Base-by-base conservation (phyloP, 2,888 invertebrate genomes). In the Halictus ligatus region DNA sequence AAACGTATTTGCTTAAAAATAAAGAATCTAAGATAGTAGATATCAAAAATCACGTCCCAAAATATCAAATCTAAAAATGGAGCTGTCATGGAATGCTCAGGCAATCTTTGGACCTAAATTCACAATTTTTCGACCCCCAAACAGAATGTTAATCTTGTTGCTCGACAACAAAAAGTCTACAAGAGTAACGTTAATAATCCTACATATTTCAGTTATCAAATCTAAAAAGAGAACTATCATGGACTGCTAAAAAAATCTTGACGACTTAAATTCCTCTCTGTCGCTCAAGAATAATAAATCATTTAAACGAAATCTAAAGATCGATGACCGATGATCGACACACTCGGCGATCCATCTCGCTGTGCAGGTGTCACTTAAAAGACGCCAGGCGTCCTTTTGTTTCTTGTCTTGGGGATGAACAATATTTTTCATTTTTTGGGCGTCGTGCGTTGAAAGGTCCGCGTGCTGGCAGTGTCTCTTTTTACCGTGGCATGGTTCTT, bases 391-490 rank as follows among this genome's bases (percentile, higher is more conserved):
- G 43, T 87, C 77, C 75, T 75, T 81, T 84, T 15, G 54, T 69
- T 78, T 71, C 69, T 73, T 8, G 29, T 75, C 80, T 64, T 8
- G 25, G 50, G 64, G 25, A 84, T 64, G 71, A 40, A 64, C 69
- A 72, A 67, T 75, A 64, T 15, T 64, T 64, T 25, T 25, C n/a
- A 7, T 25, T 40, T 72, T 72, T 48, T 7, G 83, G 88, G 88
- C 80, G 82, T 84, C 75, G 85, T 85, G 90, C 84, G 80, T 83
- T 71, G 89, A 82, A 83, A 81, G 84, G 74, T 89, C 91, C 80
- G 89, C 86, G 88, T 91, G 91, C 90, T 91, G 91, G 89, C 90
- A 91, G 91, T 91, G 87, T 89, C 86, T 67, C 72, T 87, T 85
- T 82, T 85, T 81, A 81, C 85, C 77, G 75, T 86, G 85, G 29